phyloP scores from a whole-genome alignment of 2,113 vertebrate genomes.

The Herpailurus yagouaroundi region DNA sequence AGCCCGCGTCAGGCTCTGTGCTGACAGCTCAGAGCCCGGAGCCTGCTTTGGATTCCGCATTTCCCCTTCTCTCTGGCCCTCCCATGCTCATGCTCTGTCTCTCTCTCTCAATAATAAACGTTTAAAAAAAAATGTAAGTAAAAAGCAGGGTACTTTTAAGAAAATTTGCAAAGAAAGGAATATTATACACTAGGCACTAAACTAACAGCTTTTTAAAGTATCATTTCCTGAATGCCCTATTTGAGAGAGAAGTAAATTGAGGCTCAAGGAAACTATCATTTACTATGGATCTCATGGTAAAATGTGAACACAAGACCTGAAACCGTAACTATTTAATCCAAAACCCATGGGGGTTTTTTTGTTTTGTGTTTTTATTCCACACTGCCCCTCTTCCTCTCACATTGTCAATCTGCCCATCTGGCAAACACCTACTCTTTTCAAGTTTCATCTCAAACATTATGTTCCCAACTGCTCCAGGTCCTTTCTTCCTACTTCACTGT shows the following conservation, averaged over 20 bases:
- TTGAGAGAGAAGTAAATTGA: not conserved
- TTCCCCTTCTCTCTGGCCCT: no score
- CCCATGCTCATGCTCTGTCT: no score
- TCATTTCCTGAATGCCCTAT: not conserved
- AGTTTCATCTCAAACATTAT: not conserved
- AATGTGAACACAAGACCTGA: not conserved
- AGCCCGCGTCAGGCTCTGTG: no score
- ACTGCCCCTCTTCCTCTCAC: not conserved
- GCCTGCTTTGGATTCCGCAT: no score
- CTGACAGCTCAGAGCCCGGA: no score
- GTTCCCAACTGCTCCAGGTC: not conserved
- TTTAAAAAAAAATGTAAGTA: no score
- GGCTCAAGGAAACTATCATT: not conserved
- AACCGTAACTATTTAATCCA: not conserved
- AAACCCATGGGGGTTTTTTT: not conserved
- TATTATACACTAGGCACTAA: not conserved
- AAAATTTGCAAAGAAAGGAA: not conserved
- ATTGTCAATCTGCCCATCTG: not conserved
- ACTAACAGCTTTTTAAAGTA: not conserved
- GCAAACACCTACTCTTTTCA: slow-evolving; percentile 10
- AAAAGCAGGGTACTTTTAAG: not conserved
- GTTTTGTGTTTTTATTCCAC: not conserved
- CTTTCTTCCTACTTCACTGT: not conserved
- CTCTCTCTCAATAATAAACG: no score
- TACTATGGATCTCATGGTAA: not conserved